phyloP scores from a whole-genome alignment of 2,113 vertebrate species.

The Paramormyrops kingsleyae region DNA sequence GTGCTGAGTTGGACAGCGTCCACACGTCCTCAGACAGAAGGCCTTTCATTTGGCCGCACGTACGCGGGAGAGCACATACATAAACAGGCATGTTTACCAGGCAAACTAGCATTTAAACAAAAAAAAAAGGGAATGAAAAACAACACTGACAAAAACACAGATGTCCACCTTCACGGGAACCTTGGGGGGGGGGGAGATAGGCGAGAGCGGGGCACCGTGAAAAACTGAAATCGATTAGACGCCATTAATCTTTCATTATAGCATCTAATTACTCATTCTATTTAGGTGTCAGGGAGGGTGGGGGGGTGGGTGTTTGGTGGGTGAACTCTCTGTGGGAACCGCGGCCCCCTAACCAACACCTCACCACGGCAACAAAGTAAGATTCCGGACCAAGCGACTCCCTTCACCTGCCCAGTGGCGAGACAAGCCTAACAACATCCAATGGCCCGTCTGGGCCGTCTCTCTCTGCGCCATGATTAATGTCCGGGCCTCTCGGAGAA shows the following conservation, averaged over 20 bases:
- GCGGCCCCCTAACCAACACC: constrained; percentile 16
- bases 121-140: neutral
- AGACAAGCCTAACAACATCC: constrained; percentile 54
- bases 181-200: neutral
- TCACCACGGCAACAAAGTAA: constrained; percentile 34
- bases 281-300: constrained; percentile 7
- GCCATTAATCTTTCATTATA: constrained; percentile 22
- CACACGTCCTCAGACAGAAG: neutral
- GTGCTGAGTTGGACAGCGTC: neutral
- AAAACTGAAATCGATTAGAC: constrained; percentile 13
- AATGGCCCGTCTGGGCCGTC: constrained; percentile 38
- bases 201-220: neutral
- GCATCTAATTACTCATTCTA: constrained; percentile 17
- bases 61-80: neutral
- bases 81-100: constrained; percentile 12
- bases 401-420: constrained; percentile 49
- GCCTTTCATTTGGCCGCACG: constrained; percentile 6
- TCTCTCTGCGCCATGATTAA: constrained; percentile 37
- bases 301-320: neutral
- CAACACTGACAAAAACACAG: neutral
- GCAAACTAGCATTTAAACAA: neutral
- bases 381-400: neutral
- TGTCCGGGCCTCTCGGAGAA: constrained; percentile 39
- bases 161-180: neutral
- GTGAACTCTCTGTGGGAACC: constrained; percentile 19